Conservation (phyloP, 1,140 invertebrate species). For the Drosophila funebris region DNA sequence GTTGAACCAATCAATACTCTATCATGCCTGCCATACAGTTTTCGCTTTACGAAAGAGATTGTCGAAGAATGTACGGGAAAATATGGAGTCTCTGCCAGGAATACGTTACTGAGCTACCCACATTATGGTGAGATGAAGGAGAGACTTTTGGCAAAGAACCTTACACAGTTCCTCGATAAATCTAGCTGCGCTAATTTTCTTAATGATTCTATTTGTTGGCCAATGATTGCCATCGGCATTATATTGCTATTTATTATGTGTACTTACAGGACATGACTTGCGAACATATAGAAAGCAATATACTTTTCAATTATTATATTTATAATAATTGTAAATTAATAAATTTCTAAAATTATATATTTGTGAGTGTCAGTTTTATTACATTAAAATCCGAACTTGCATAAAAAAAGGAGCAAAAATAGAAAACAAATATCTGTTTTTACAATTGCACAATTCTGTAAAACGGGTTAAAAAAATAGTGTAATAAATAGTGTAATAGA, state of each 20-base stretch:
- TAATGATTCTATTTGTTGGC: neutral
- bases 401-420: too few relatives aligned
- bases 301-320: too few relatives aligned
- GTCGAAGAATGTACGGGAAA: neutral
- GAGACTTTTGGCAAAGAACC: neutral
- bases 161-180: neutral
- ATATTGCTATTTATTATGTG: neutral
- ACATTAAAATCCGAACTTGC: too few relatives aligned
- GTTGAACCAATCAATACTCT: neutral
- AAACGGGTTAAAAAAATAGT: too few relatives aligned
- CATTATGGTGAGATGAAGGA: neutral
- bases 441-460: too few relatives aligned
- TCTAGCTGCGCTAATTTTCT: neutral
- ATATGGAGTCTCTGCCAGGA: neutral
- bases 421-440: too few relatives aligned
- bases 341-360: too few relatives aligned
- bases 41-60: conserved; percentile 17
- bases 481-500: too few relatives aligned
- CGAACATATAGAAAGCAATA: too few relatives aligned
- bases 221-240: neutral
- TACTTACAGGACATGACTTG: neutral
- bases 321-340: too few relatives aligned
- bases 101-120: neutral
- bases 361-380: too few relatives aligned
- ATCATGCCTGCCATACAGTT: neutral